These are phyloP conservation scores for Sceloporus tristichus DNA, from an alignment of 2,113 vertebrate species.

Conservation along the genomic window DNA sequence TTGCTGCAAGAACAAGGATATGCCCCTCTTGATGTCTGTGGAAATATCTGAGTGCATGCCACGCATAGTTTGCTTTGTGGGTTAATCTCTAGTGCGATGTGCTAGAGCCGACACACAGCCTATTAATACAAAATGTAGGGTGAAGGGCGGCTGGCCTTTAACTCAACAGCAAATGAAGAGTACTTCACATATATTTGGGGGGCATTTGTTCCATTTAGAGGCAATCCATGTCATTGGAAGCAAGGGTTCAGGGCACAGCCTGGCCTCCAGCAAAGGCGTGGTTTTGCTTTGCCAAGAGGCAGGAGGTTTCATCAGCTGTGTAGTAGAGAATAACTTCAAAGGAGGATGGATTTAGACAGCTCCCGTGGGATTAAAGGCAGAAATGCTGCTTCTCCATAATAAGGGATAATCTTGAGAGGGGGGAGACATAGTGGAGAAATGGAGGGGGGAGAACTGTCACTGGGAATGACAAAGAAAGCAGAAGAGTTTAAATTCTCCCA, in stretches of 20 bases:
- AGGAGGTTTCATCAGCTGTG: not conserved
- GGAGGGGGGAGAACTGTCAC: constrained; percentile 4
- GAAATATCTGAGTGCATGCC: not conserved
- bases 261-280: not conserved
- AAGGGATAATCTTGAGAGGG: constrained; percentile 23
- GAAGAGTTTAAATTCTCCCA: constrained; percentile 16
- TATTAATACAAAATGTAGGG: not conserved
- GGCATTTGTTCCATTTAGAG: not conserved
- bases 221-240: not conserved
- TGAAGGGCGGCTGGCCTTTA: not conserved
- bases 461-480: not conserved
- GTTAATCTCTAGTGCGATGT: not conserved
- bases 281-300: not conserved
- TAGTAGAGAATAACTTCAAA: constrained; percentile 25
- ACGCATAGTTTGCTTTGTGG: not conserved
- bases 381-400: constrained; percentile 11
- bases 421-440: not conserved
- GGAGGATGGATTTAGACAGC: constrained; percentile 17
- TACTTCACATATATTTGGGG: too few relatives aligned
- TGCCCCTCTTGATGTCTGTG: not conserved
- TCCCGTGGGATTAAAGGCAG: constrained; percentile 31
- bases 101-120: not conserved
- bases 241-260: not conserved
- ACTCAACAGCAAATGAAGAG: not conserved
- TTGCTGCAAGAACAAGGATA: not conserved